phyloP scores from a whole-genome alignment of 2,888 invertebrate species.

The Oscheius sp. region DNA sequence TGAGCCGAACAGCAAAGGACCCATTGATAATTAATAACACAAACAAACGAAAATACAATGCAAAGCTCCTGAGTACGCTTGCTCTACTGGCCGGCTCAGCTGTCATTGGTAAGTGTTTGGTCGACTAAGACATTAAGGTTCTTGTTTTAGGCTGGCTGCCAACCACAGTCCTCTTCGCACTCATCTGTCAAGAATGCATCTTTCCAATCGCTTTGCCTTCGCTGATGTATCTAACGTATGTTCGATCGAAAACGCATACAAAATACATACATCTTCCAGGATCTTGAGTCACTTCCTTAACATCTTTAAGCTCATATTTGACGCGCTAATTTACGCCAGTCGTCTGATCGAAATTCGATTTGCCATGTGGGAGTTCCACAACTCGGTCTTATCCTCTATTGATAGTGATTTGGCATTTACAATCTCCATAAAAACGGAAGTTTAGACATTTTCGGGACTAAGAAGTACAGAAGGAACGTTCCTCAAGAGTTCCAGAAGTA shows the following conservation, averaged over 20 bases:
- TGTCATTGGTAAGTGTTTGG: conserved; percentile 49
- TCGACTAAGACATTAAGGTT: not conserved
- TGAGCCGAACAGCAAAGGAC: conserved; percentile 59
- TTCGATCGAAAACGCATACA: not conserved
- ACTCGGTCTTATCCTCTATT: conserved; percentile 19
- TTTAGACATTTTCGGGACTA: conserved; percentile 30
- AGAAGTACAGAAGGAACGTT: conserved; percentile 35
- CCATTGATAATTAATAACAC: conserved; percentile 51
- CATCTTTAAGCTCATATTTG: conserved; percentile 77
- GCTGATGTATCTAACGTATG: conserved; percentile 33
- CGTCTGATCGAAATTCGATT: conserved; percentile 80
- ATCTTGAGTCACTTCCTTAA: conserved; percentile 56
- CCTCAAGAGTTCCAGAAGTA: conserved; percentile 62
- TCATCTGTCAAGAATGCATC: conserved; percentile 53
- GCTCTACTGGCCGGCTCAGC: conserved; percentile 66
- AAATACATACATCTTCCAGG: conserved; percentile 3
- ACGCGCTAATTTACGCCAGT: conserved; percentile 81
- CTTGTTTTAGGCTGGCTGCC: conserved; percentile 53
- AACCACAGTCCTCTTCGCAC: conserved; percentile 54
- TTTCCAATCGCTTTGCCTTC: conserved; percentile 41
- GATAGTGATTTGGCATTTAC: not conserved
- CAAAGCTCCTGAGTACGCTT: conserved; percentile 64
- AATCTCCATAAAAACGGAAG: not conserved
- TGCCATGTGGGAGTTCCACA: conserved; percentile 68
- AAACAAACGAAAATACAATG: conserved; percentile 56